Conservation (phyloP, 2,113 vertebrate species). For the Crypturellus undulatus region DNA sequence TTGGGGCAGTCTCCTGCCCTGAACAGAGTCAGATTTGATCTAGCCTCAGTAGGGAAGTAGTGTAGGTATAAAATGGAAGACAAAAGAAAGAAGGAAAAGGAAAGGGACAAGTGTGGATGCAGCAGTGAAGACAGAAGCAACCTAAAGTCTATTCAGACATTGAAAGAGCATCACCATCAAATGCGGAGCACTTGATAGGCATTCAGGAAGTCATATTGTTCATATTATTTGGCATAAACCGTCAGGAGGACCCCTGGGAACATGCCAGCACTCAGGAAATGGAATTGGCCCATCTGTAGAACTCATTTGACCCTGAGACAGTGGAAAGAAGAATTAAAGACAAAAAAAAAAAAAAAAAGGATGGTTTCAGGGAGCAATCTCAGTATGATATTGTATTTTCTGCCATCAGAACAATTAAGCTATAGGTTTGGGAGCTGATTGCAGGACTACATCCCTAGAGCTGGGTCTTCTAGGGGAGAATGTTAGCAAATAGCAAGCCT, state of each 20-base stretch:
- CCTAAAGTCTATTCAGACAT: neutral
- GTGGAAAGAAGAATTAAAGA: neutral
- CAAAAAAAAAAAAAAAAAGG: neutral
- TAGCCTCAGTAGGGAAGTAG: fast-evolving
- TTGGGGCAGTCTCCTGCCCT: neutral
- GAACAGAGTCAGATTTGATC: neutral
- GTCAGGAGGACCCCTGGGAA: neutral
- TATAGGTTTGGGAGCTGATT: neutral
- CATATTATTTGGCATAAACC: neutral
- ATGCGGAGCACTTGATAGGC: neutral
- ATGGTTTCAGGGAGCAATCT: neutral
- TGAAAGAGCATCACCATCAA: neutral
- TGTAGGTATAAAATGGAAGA: neutral
- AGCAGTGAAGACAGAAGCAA: neutral
- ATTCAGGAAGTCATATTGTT: neutral
- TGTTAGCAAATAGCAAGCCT: neutral
- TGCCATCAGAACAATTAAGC: neutral
- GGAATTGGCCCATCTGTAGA: neutral
- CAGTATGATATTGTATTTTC: neutral
- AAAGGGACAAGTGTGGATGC: neutral
- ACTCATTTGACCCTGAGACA: neutral
- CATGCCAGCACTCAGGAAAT: neutral
- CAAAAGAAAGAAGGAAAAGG: neutral
- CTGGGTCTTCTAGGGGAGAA: neutral
- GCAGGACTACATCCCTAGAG: neutral